Evolutionary conservation across 2,113 vertebrate genomes (phyloP), one percentile per base, ranked within the genome.

Genomic region (Hipposideros armiger): DNA sequence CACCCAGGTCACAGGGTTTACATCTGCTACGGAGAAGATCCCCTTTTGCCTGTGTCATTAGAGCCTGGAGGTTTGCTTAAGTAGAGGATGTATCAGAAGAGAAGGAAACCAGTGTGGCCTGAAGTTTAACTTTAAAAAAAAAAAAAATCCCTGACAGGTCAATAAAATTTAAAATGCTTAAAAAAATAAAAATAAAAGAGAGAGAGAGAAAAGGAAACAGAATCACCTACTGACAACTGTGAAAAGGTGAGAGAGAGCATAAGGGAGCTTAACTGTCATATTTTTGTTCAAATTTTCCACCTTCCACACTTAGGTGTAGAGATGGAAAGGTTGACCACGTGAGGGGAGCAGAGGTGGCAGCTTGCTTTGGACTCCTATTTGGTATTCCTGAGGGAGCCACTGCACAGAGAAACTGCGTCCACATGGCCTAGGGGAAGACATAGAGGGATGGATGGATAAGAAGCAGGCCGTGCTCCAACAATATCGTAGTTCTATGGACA

Each of bases 401-500:
- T n/a, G 2, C 16, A 26, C 28, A 70, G 52, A 30, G 4, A 42
- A 17, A 16, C 14, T n/a, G 28, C 5, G 0, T 8, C 16, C 14
- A 26, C 22, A 26, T 20, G n/a, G 15, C 19, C n/a, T 16, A 32
- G 0, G n/a, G 19, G 47, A 72, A 36, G 22, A 17, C 64, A 5
- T 14, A 30, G 81, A 9, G 26, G 7, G 3, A 50, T 9, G 7
- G 15, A 50, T 1, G 60, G n/a, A 16, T 15, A 28, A 91, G 62
- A 54, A n/a, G 11, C 52, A 36, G 28, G 22, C 28, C 28, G 2
- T 2, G 9, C 28, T 17, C 19, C 47, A 22, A 8, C 4, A 5
- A 19, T 11, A 26, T 2, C 3, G 13, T 14, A 19, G 52, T 17
- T 54, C 52, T 54, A 15, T 54, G 52, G 52, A 8, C 52, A 54